Percentiles rank a stretch among this genome's conserved stretches.
Evolutionary conservation across 2,797 vertebrate species (phyloP).

Genomic region (Knipowitschia caucasica): DNA sequence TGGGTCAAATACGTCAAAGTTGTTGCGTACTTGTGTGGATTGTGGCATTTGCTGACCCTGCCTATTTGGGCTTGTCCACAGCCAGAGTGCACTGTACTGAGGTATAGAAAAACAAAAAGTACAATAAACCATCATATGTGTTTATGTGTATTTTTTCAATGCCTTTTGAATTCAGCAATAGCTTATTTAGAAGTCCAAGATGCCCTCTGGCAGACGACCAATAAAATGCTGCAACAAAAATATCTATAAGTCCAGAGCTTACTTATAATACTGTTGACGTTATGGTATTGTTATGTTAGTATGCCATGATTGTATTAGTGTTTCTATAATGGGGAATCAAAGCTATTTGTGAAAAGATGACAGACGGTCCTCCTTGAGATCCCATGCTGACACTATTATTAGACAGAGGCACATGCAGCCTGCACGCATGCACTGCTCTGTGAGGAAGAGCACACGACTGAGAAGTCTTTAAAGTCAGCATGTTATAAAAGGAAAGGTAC

Average conservation of each 20-base stretch:
- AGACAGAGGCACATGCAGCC: conserved; percentile 23
- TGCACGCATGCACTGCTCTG: neutral
- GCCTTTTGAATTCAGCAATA: too few species aligned
- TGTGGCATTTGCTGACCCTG: too few species aligned
- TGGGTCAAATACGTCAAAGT: too few species aligned
- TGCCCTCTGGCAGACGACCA: neutral
- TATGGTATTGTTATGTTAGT: neutral
- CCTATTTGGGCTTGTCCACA: too few species aligned
- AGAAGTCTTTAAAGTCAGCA: conserved; percentile 18
- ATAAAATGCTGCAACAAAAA: neutral
- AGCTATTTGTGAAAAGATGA: conserved; percentile 2
- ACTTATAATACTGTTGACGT: neutral
- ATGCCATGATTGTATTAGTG: too few species aligned
- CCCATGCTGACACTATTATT: conserved; percentile 50
- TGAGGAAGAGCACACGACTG: conserved; percentile 9
- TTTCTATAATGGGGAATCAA: neutral
- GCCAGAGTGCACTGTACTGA: too few species aligned
- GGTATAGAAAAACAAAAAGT: too few species aligned
- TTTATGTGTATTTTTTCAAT: too few species aligned
- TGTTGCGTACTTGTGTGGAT: too few species aligned
- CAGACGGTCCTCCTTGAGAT: conserved; percentile 3
- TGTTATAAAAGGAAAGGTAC: conserved; percentile 13
- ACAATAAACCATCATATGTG: too few species aligned
- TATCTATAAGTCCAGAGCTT: neutral
- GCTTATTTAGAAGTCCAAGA: neutral